Evolutionary conservation across 1,140 invertebrate species (phyloP).

Genomic region (Proctacanthus coquilletti): DNA sequence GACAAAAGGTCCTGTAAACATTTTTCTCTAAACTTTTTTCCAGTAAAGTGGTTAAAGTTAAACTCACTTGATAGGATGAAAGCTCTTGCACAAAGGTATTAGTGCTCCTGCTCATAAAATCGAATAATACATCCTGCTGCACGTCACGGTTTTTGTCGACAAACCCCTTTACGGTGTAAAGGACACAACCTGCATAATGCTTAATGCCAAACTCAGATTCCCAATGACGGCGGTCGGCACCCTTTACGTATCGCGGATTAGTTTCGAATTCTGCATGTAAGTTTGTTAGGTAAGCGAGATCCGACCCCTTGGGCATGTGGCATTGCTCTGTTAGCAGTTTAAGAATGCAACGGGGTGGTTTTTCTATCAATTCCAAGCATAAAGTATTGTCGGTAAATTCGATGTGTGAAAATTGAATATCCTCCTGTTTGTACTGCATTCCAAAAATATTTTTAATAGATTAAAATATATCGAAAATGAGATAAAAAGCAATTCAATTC

Average conservation of each 20-base stretch:
- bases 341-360: constrained; percentile 75
- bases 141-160: constrained; percentile 94
- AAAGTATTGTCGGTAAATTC: constrained; percentile 80
- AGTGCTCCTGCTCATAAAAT: constrained; percentile 72
- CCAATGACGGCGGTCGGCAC: constrained; percentile 74
- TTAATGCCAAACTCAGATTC: constrained; percentile 79
- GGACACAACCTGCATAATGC: constrained; percentile 91
- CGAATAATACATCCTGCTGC: constrained; percentile 89
- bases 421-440: constrained; percentile 80
- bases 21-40: not conserved
- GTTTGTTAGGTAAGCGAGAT: constrained; percentile 78
- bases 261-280: constrained; percentile 77
- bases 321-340: constrained; percentile 83
- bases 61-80: constrained; percentile 55
- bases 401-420: constrained; percentile 77
- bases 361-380: constrained; percentile 79
- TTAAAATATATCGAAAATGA: too few relatives aligned
- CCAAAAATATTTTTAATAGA: constrained; percentile 3
- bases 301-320: constrained; percentile 85
- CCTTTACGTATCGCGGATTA: constrained; percentile 77
- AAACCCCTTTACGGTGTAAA: constrained; percentile 84
- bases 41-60: not conserved
- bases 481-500: too few relatives aligned
- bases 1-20: constrained; percentile 4
- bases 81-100: constrained; percentile 80